A percentile compares a stretch with the other conserved stretches of the same genome.
phyloP scores from a whole-genome alignment of 2,888 invertebrate species.

The Trissonchulus sp. region DNA sequence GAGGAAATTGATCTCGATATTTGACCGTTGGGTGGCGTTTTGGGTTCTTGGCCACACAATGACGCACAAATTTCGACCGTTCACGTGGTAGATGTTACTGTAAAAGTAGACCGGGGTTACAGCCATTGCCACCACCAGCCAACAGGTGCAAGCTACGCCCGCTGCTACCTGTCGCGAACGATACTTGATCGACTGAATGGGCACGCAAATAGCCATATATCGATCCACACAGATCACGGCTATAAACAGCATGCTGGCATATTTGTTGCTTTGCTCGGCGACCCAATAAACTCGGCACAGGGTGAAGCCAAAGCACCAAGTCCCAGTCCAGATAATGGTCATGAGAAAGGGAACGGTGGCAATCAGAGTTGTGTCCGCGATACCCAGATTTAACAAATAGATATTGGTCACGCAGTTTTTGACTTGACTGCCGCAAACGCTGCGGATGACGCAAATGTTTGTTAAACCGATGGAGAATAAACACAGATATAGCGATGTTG shows the following conservation, averaged over 20 bases:
- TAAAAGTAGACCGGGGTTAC: constrained; percentile 26
- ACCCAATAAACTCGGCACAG: constrained; percentile 21
- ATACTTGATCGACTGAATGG: background rate
- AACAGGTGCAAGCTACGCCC: background rate
- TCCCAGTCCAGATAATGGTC: background rate
- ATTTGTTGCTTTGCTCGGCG: constrained; percentile 25
- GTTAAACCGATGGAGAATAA: too few relatives aligned
- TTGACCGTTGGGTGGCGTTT: too few relatives aligned
- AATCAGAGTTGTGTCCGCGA: constrained; percentile 26
- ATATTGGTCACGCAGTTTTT: too few relatives aligned
- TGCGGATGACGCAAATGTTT: too few relatives aligned
- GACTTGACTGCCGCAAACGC: too few relatives aligned
- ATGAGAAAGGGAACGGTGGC: constrained; percentile 19
- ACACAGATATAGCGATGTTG: too few relatives aligned
- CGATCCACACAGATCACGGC: constrained; percentile 27
- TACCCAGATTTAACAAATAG: constrained; percentile 26
- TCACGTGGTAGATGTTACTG: too few relatives aligned
- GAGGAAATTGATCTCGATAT: too few relatives aligned
- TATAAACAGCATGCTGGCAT: constrained; percentile 27
- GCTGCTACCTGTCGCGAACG: background rate
- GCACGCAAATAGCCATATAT: constrained; percentile 30
- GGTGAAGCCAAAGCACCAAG: constrained; percentile 24
- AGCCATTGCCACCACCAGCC: background rate
- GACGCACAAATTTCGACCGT: too few relatives aligned
- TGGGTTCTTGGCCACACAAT: too few relatives aligned